phyloP scores from a whole-genome alignment of 1,140 invertebrate species.

The Odontomachus brunneus region DNA sequence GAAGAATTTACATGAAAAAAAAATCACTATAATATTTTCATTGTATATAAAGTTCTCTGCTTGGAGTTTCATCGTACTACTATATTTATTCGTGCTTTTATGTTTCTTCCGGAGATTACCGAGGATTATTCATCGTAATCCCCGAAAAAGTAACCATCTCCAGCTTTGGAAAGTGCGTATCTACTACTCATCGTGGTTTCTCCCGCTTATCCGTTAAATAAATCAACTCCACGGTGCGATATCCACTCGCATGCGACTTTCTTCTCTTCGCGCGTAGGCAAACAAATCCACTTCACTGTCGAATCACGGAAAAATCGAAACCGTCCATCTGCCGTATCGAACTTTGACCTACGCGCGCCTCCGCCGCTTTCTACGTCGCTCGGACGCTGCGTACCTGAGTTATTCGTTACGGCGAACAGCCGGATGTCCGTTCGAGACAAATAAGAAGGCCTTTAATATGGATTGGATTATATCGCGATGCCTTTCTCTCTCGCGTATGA shows the following conservation, averaged over 20 bases:
- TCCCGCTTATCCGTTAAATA: constrained; percentile 36
- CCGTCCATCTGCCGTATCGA: constrained; percentile 46
- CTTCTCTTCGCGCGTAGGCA: constrained; percentile 27
- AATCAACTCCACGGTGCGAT: constrained; percentile 36
- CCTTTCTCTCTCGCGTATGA: constrained; percentile 28
- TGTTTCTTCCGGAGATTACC: too few species aligned
- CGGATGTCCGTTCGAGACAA: constrained; percentile 44
- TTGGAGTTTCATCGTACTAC: too few species aligned
- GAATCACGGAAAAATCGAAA: constrained; percentile 47
- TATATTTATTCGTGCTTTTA: too few species aligned
- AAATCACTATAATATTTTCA: too few species aligned
- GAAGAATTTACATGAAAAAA: too few species aligned
- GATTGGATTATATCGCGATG: background rate
- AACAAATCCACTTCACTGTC: constrained; percentile 33
- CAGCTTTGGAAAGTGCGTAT: too few species aligned
- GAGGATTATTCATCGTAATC: too few species aligned
- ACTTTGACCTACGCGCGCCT: constrained; percentile 51
- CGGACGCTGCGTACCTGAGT: constrained; percentile 19
- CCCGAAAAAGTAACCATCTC: too few species aligned
- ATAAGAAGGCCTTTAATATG: constrained; percentile 44
- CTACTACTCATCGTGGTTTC: constrained; percentile 25
- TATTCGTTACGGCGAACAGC: constrained; percentile 42
- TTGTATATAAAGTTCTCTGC: too few species aligned
- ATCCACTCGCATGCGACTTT: constrained; percentile 36
- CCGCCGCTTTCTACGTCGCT: constrained; percentile 40